phyloP scores from a whole-genome alignment of 2,888 invertebrate genomes.

The Lithophane socia region DNA sequence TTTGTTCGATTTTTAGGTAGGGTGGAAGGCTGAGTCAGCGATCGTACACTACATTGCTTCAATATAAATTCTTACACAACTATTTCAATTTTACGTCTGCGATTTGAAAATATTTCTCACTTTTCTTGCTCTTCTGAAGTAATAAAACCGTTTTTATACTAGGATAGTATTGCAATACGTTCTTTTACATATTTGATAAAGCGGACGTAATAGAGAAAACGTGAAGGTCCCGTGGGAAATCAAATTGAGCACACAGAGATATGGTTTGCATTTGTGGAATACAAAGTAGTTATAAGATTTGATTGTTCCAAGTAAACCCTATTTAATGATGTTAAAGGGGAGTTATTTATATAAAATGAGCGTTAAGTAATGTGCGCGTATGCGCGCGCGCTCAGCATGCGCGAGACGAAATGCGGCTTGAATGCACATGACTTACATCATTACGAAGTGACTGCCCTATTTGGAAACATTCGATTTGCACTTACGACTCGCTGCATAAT shows the following conservation, averaged over 20 bases:
- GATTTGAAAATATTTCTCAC: conserved; percentile 51
- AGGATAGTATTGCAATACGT: conserved; percentile 37
- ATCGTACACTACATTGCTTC: conserved; percentile 49
- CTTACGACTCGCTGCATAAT: conserved; percentile 60
- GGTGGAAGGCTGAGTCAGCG: conserved; percentile 45
- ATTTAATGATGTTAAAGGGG: conserved; percentile 29
- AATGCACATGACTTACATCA: conserved; percentile 74
- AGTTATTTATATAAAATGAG: conserved; percentile 41
- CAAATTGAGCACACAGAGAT: conserved; percentile 45
- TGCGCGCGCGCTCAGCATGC: conserved; percentile 37
- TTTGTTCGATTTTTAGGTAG: conserved; percentile 55
- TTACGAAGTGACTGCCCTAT: conserved; percentile 62
- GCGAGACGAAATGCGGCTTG: conserved; percentile 70
- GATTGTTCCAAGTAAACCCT: conserved; percentile 37
- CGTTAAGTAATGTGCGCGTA: conserved; percentile 32
- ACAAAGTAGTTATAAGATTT: conserved; percentile 39
- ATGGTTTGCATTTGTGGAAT: conserved; percentile 50
- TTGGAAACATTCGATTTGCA: conserved; percentile 63
- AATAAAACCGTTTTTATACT: conserved; percentile 40
- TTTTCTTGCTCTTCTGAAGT: conserved; percentile 45
- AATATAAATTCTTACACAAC: conserved; percentile 63
- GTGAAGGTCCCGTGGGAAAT: conserved; percentile 53
- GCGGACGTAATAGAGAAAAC: conserved; percentile 45
- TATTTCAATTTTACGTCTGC: conserved; percentile 61
- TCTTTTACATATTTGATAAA: conserved; percentile 60